Evolutionary conservation across 2,888 invertebrate species (phyloP), one percentile per base, ranked within the genome.

Genomic region (Trichopria drosophilae): DNA sequence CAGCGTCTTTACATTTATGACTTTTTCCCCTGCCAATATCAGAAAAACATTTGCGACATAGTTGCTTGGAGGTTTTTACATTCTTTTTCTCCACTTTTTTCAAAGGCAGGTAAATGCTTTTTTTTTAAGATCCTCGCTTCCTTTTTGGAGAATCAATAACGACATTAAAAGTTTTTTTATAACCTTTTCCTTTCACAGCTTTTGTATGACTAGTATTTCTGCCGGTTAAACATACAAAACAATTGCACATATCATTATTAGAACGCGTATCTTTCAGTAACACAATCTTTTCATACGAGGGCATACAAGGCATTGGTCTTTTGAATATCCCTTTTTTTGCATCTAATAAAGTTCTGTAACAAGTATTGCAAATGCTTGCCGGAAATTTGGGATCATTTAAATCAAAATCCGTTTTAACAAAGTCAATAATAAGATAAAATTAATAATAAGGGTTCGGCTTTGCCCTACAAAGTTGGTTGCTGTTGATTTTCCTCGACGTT

Each of bases 141-240:
- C 4, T 7, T 6, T 4, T 29, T 29, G 9, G 29, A 29, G 7
- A 13, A 5, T 29, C 29, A 29, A 29, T 29, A 29, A 29, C 29
- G 29, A 7, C n/a, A n/a, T 31, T 12, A 31, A 31, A 31, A 31
- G 31, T 31, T 31, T 16, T 31, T n/a, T 12, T 3, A n/a, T 2
- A 4, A n/a, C 31, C 12, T 31, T 12, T 31, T 7, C 31, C 31
- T 31, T 31, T 31, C 12, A 7, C 31, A 16, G 16, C 31, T 7
- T 31, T 31, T 31, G 31, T 7, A 31, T 31, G 31, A 12, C 31
- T 31, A 7, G 12, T 31, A 31, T 31, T 7, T 31, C 31, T 31
- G 7, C 6, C 31, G 3, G 5, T 31, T 7, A 31, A 4, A 31
- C 31, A 31, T 7, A 31, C 16, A 31, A 7, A 31, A n/a, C 31